Evolutionary conservation across 2,888 invertebrate genomes (phyloP).

Genomic region (Trichogramma evanescens): DNA sequence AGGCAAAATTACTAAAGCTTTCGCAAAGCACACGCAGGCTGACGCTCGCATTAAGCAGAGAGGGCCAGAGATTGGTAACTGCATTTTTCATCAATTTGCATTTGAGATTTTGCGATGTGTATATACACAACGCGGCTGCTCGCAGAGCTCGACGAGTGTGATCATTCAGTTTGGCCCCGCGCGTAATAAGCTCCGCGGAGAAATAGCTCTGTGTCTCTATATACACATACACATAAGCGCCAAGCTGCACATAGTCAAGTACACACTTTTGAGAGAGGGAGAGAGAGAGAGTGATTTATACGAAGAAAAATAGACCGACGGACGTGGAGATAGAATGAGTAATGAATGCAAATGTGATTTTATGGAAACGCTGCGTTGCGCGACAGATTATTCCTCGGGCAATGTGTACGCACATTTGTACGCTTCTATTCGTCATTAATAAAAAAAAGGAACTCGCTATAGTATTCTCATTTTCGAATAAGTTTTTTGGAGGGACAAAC

Average conservation of each 20-base stretch:
- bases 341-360: slow-evolving; percentile 14
- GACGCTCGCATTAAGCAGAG: background rate
- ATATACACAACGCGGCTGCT: background rate
- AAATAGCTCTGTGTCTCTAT: too few species aligned
- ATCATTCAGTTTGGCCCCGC: slow-evolving; percentile 14
- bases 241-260: slow-evolving; percentile 25
- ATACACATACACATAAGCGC: slow-evolving; percentile 9
- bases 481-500: too few species aligned
- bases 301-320: background rate
- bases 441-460: too few species aligned
- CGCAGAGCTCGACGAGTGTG: background rate
- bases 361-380: background rate
- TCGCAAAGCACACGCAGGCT: background rate
- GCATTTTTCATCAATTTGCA: slow-evolving; percentile 24
- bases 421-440: too few species aligned
- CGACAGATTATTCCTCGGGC: slow-evolving; percentile 5
- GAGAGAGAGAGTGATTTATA: slow-evolving; percentile 8
- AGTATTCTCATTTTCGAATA: too few species aligned
- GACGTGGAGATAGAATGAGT: background rate
- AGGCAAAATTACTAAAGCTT: too few species aligned
- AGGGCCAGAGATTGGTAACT: background rate
- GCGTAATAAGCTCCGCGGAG: too few species aligned
- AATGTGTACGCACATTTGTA: background rate
- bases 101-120: slow-evolving; percentile 11
- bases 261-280: slow-evolving; percentile 4